Evolutionary conservation across 2,113 vertebrate species (phyloP), one percentile per base, ranked within the genome.

Genomic region (Gobio gobio): DNA sequence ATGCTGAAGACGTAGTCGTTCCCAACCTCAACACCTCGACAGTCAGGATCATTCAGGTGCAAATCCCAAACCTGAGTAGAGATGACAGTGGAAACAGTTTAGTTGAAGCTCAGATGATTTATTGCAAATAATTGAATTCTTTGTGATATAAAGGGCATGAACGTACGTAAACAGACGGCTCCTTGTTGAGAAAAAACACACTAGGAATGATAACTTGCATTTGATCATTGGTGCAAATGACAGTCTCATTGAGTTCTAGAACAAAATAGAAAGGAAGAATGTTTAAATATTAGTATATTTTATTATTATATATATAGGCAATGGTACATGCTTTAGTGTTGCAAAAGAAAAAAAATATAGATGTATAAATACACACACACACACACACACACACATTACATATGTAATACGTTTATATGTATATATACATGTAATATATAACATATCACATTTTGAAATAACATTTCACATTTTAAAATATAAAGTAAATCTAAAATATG

Each of bases 181-280:
- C 94, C 90, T 95, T 96, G 89, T 87, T 93, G 26, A 95, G 89
- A 88, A 95, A 95, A 87, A 94, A 94, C 2, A 64, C 74, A 14
- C 90, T 94, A 68, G 94, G 94, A 86, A 96, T 96, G 72, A 94
- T 64, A 10, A 94, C 92, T 49, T 95, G 93, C 91, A 93, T 94
- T 59, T 91, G 90, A 85, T 94, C 93, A 49, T 96, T 95, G 86
- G 92, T 92, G 76, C 92, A 94, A 68, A 94, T 83, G 61, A 94
- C 91, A 0, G 91, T 95, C 92, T 96, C 92, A 88, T 90, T 96
- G 81, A 96, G 94, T 89, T 96, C 94, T 96, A 40, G 16, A 40
- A 36, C 33, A 78, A 78, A 61, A 61, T 3, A 61, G 49, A 40
- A 18, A 61, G 18, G 8, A 56, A 77, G 47, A n/a, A 43, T 20